These are phyloP conservation scores for Bucorvus abyssinicus DNA, from an alignment of 2,797 vertebrate species.

Conservation along the genomic window DNA sequence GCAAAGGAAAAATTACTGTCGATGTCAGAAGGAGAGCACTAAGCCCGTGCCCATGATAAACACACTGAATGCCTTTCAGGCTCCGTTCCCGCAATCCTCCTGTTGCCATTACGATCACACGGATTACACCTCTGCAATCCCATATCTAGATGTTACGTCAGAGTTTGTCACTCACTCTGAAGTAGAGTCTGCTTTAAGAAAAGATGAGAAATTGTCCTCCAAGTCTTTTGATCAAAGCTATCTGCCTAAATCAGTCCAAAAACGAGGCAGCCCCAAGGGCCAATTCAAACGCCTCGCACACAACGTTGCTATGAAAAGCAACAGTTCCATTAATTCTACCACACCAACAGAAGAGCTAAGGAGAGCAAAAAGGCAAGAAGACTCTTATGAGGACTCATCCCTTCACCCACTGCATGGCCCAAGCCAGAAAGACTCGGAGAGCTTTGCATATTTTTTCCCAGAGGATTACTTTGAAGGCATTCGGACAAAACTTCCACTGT, in stretches of 20 bases:
- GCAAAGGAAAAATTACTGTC: slow-evolving; percentile 72
- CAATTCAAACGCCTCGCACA: not conserved
- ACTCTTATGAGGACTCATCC: slow-evolving; percentile 58
- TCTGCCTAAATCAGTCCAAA: slow-evolving; percentile 34
- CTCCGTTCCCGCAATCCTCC: slow-evolving; percentile 22
- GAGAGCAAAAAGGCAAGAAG: slow-evolving; percentile 56
- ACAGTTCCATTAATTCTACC: not conserved
- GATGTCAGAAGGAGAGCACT: slow-evolving; percentile 65
- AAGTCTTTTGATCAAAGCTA: not conserved
- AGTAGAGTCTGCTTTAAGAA: slow-evolving; percentile 44
- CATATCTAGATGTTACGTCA: slow-evolving; percentile 77
- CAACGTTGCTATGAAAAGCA: not conserved
- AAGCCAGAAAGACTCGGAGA: slow-evolving; percentile 69
- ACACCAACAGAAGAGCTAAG: not conserved
- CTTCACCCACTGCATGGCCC: slow-evolving; percentile 60
- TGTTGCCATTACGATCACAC: slow-evolving; percentile 73
- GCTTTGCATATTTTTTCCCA: slow-evolving; percentile 80
- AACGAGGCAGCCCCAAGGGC: not conserved
- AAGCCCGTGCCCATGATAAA: not conserved
- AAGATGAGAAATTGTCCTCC: not conserved
- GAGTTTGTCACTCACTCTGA: slow-evolving; percentile 72
- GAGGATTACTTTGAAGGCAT: slow-evolving; percentile 77
- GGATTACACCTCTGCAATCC: slow-evolving; percentile 79
- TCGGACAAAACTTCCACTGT: slow-evolving; percentile 55
- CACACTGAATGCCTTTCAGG: slow-evolving; percentile 8